These are phyloP conservation scores for Hedychridium roseum DNA, from an alignment of 2,888 invertebrate genomes.

Conservation along the genomic window DNA sequence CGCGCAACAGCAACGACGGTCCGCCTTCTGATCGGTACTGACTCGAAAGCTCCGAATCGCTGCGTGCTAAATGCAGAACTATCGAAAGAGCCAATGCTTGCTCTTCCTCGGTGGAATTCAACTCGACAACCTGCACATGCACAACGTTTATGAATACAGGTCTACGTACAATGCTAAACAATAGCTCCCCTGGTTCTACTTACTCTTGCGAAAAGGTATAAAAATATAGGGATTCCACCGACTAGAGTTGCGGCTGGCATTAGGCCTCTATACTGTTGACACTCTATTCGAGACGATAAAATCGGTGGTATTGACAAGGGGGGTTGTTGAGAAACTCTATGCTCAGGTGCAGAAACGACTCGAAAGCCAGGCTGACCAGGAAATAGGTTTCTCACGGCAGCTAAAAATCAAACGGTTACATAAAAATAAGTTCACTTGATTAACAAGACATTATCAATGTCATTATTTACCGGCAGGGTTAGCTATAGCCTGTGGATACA, in stretches of 20 bases:
- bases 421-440: no score
- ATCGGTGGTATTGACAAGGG: conserved; percentile 61
- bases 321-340: conserved; percentile 63
- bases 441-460: no score
- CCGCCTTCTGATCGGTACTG: conserved; percentile 69
- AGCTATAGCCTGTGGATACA: conserved; percentile 64
- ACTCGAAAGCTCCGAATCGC: conserved; percentile 71
- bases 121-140: conserved; percentile 72
- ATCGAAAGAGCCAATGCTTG: conserved; percentile 72
- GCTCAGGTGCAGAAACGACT: conserved; percentile 61
- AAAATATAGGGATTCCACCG: conserved; percentile 72
- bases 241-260: conserved; percentile 68
- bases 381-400: conserved; percentile 60
- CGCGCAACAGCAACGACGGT: conserved; percentile 69
- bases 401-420: conserved; percentile 28
- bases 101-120: conserved; percentile 68
- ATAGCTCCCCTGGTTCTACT: no score
- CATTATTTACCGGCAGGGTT: conserved; percentile 54
- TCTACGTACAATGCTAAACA: no score
- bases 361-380: conserved; percentile 63
- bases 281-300: conserved; percentile 59
- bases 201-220: conserved; percentile 76
- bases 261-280: conserved; percentile 66
- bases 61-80: conserved; percentile 69
- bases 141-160: conserved; percentile 3